phyloP scores from a whole-genome alignment of 1,140 invertebrate genomes.

The Apolygus lucorum region DNA sequence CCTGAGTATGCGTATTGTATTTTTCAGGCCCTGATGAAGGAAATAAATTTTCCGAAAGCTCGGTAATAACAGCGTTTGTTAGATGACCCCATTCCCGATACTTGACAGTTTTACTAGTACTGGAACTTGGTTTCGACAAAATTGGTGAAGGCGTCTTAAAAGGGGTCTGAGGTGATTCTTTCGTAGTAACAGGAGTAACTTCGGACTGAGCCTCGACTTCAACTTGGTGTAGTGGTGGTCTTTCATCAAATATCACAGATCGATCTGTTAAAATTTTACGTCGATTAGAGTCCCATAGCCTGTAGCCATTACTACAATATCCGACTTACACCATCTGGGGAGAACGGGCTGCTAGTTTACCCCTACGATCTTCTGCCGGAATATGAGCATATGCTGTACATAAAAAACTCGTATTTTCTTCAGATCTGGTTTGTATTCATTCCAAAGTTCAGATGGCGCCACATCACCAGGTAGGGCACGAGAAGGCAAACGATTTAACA shows the following conservation, averaged over 20 bases:
- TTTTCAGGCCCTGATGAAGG: no score
- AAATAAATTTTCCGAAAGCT: no score
- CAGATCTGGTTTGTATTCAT: not conserved
- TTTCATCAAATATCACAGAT: not conserved
- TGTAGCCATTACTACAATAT: no score
- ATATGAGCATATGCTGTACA: not conserved
- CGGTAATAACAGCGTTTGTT: no score
- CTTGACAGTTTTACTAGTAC: no score
- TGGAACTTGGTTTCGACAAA: no score
- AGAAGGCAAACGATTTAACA: constrained; percentile 19
- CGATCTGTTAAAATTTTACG: not conserved
- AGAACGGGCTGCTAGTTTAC: not conserved
- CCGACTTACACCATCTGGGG: not conserved
- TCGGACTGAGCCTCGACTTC: not conserved
- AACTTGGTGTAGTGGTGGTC: not conserved
- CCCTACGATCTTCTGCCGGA: not conserved
- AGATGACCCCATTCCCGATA: no score
- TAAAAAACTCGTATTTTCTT: not conserved
- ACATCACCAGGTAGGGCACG: not conserved
- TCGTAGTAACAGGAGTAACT: not conserved
- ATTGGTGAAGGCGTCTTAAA: not conserved
- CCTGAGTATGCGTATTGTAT: no score
- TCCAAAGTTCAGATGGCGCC: not conserved
- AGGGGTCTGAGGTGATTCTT: not conserved
- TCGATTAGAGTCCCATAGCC: not conserved